These are phyloP conservation scores for Tridacna crocea DNA, from an alignment of 2,888 invertebrate species.

Conservation along the genomic window DNA sequence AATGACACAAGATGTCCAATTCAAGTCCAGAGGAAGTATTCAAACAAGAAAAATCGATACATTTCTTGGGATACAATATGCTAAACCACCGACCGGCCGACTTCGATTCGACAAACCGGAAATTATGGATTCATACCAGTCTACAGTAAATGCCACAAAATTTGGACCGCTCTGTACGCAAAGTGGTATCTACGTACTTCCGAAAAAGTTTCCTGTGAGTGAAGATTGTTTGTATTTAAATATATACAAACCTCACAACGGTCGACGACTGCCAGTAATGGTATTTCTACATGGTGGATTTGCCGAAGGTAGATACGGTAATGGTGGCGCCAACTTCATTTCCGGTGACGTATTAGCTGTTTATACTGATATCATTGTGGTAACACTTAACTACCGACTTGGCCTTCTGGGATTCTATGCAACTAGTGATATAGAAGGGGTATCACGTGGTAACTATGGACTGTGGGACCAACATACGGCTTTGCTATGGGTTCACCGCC, in stretches of 20 bases:
- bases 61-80: slow-evolving; percentile 11
- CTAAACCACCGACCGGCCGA: slow-evolving; percentile 1
- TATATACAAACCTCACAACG: slow-evolving; percentile 3
- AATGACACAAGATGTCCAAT: slow-evolving; percentile 5
- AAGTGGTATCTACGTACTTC: not conserved
- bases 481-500: not conserved
- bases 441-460: slow-evolving; percentile 15
- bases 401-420: slow-evolving; percentile 6
- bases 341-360: slow-evolving; percentile 9
- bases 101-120: slow-evolving; percentile 10
- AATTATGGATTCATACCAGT: not conserved
- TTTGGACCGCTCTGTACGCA: slow-evolving; percentile 13
- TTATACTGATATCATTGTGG: slow-evolving; percentile 4
- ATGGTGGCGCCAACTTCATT: slow-evolving; percentile 16
- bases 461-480: slow-evolving; percentile 21
- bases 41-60: not conserved
- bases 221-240: slow-evolving; percentile 17
- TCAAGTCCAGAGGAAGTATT: not conserved
- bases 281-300: slow-evolving; percentile 21
- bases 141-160: slow-evolving; percentile 4
- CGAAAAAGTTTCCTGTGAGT: not conserved
- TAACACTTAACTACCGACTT: slow-evolving; percentile 11
- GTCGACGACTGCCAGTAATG: not conserved
- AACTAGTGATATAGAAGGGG: not conserved
- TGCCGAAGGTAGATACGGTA: not conserved